Conservation (phyloP, 2,797 vertebrate genomes). For the Thaleichthys pacificus region DNA sequence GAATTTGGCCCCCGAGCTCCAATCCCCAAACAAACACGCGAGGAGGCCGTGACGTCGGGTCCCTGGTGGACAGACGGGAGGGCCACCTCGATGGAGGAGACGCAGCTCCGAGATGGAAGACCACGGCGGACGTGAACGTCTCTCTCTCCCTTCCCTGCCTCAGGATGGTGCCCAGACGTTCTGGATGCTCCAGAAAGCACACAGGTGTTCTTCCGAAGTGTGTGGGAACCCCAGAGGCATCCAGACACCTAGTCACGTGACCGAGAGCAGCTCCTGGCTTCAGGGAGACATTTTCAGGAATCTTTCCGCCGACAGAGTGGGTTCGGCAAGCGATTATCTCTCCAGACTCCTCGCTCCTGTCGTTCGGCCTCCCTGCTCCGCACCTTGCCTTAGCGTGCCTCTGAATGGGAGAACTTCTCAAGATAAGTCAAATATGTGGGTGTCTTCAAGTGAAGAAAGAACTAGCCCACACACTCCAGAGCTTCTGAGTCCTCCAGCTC, state of each 20-base stretch:
- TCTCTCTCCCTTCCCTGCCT: slow-evolving; percentile 3
- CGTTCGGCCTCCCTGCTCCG: slow-evolving; percentile 1
- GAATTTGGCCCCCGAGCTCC: no score
- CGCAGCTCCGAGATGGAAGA: slow-evolving; percentile 6
- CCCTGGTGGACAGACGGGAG: neutral
- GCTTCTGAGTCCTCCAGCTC: slow-evolving; percentile 35
- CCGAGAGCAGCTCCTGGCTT: neutral
- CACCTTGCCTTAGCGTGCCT: slow-evolving; percentile 33
- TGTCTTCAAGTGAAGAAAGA: slow-evolving; percentile 62
- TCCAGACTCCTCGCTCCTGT: slow-evolving; percentile 7
- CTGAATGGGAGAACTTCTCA: slow-evolving; percentile 56
- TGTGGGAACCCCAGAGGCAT: slow-evolving; percentile 22
- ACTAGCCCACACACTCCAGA: slow-evolving; percentile 52
- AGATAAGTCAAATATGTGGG: slow-evolving; percentile 54
- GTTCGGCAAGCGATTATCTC: neutral
- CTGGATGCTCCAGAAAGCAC: slow-evolving; percentile 17
- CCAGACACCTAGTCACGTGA: slow-evolving; percentile 27
- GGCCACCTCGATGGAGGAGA: no score
- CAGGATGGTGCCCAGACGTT: slow-evolving; percentile 42
- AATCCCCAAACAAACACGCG: slow-evolving; percentile 28
- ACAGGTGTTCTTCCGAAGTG: slow-evolving; percentile 39
- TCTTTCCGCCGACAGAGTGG: slow-evolving; percentile 7
- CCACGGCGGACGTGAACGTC: neutral
- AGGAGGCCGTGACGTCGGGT: neutral
- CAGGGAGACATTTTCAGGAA: slow-evolving; percentile 4